Evolutionary conservation across 2,888 invertebrate genomes (phyloP).

Genomic region (Mythimna impura): DNA sequence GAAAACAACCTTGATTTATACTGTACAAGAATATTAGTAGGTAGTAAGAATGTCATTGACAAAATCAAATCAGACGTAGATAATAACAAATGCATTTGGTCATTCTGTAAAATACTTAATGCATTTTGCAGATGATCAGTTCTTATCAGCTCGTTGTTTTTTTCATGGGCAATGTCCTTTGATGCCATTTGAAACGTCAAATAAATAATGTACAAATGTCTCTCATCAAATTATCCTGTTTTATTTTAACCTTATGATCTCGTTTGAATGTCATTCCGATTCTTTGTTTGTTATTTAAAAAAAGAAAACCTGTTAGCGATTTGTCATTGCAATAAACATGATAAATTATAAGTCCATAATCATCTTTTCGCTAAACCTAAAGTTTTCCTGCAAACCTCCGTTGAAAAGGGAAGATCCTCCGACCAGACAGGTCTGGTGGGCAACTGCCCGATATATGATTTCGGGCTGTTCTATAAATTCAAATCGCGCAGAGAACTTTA

Average conservation of each 20-base stretch:
- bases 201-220: not conserved
- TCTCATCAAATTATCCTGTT: not conserved
- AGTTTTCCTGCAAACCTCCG: too few relatives aligned
- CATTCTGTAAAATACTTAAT: too few relatives aligned
- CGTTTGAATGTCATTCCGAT: slow-evolving; percentile 18
- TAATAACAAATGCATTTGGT: too few relatives aligned
- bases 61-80: too few relatives aligned
- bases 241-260: not conserved
- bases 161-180: not conserved
- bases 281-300: not conserved
- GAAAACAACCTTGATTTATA: too few relatives aligned
- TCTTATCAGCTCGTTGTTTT: not conserved
- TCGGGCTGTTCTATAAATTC: too few relatives aligned
- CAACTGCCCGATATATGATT: too few relatives aligned
- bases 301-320: not conserved
- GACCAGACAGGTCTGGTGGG: too few relatives aligned
- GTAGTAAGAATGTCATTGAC: too few relatives aligned
- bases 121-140: not conserved
- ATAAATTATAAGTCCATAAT: not conserved
- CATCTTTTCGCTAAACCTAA: not conserved
- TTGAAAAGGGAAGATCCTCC: too few relatives aligned
- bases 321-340: slow-evolving; percentile 5
- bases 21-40: too few relatives aligned
- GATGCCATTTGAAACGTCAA: not conserved
- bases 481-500: too few relatives aligned